These are phyloP conservation scores for Hyalella azteca DNA, from an alignment of 2,888 invertebrate genomes.

Conservation along the genomic window DNA sequence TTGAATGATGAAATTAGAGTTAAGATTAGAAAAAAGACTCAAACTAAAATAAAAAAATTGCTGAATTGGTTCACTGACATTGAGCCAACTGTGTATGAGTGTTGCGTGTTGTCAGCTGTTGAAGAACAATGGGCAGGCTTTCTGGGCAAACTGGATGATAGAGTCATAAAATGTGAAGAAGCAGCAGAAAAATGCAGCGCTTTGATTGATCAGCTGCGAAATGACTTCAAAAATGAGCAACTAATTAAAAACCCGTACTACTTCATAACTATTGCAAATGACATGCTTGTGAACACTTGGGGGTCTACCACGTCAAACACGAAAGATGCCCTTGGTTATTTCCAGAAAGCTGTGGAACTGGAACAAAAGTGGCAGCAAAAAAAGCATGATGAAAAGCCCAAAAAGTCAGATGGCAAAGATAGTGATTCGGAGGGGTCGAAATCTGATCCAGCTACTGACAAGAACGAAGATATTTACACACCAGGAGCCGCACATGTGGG, in stretches of 20 bases:
- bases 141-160: background rate
- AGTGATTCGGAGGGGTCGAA: background rate
- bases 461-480: background rate
- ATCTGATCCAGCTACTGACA: background rate
- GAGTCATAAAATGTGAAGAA: background rate
- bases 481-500: constrained; percentile 19
- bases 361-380: background rate
- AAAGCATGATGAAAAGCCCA: too few relatives aligned
- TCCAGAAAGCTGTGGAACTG: background rate
- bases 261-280: background rate
- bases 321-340: background rate
- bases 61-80: background rate
- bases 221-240: background rate
- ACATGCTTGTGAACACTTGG: background rate
- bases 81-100: background rate
- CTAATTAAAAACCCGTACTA: constrained; percentile 2
- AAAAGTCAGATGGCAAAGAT: too few relatives aligned
- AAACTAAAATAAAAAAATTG: background rate
- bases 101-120: background rate
- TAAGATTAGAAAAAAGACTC: background rate
- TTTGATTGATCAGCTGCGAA: background rate
- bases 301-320: background rate
- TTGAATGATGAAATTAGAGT: background rate
- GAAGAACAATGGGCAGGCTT: background rate
- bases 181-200: background rate